Conservation (phyloP, 2,888 invertebrate species). For the Ennomos fuscantarius region DNA sequence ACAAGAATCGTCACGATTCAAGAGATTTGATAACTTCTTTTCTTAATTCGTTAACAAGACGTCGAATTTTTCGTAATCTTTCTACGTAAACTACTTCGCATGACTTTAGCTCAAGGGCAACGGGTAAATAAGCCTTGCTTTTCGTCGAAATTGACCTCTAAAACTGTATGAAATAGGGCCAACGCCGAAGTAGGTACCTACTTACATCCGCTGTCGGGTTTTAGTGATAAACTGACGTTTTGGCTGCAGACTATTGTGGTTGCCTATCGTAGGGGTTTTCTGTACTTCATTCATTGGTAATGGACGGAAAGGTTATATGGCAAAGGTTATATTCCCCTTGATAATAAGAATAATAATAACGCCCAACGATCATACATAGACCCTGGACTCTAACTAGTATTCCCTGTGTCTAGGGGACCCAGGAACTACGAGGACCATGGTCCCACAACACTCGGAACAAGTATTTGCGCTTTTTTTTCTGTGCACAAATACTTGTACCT, state of each 20-base stretch:
- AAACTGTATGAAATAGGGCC: conserved; percentile 37
- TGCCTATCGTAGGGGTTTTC: too few species aligned
- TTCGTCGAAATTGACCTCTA: conserved; percentile 38
- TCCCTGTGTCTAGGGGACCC: too few species aligned
- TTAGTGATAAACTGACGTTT: conserved; percentile 24
- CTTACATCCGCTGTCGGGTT: conserved; percentile 34
- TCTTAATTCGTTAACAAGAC: conserved; percentile 23
- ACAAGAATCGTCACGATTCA: conserved; percentile 4
- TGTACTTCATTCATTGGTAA: too few species aligned
- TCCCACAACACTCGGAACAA: too few species aligned
- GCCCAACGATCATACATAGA: too few species aligned
- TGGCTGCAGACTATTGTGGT: conserved; percentile 26
- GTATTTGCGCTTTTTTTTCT: too few species aligned
- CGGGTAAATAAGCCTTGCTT: conserved; percentile 28
- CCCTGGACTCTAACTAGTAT: too few species aligned
- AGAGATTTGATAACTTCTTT: conserved; percentile 31
- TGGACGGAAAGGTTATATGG: too few species aligned
- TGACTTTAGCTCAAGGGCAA: conserved; percentile 38
- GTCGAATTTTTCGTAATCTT: conserved; percentile 29
- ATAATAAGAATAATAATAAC: too few species aligned
- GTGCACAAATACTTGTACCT: too few species aligned
- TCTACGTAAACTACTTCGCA: conserved; percentile 26
- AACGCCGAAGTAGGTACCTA: conserved; percentile 20
- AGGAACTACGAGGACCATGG: too few species aligned
- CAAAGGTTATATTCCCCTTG: conserved; percentile 1